Base-by-base conservation (phyloP, 1,140 invertebrate species). In the Neodiprion lecontei region DNA sequence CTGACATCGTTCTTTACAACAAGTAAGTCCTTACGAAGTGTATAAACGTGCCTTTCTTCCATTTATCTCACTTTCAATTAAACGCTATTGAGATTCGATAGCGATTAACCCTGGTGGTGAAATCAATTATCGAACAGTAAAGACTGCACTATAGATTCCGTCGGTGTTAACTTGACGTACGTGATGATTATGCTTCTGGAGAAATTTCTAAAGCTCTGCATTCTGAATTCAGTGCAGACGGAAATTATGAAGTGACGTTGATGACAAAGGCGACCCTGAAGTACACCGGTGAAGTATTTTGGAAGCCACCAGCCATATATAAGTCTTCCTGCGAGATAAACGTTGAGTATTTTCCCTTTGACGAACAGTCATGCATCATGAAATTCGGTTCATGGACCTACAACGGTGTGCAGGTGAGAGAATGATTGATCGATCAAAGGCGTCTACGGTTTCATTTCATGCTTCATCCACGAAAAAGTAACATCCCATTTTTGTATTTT, bases 281-380 rank as follows among this genome's bases (percentile, higher is more conserved):
- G 78, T 95, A 95, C 80, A 96, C 93, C 0, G 97, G 97, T 0
- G 95, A 97, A 86, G 96, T 98, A 12, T 92, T 94, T 69, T 99
- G 98, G 98, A 97, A 98, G 85, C 98, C 98, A 0, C 98, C 98
- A 1, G 98, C 98, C 0, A 99, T 99, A 88, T 99, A 99, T 89
- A 99, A 99, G 88, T 98, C 96, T 40, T 99, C 96, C 0, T 99
- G 98, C 83, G 95, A 97, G 86, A 98, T 98, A 77, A 95, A 96
- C 83, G 95, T 99, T 0, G 95, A 99, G 85, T 99, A 97, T 88
- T 99, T 98, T 84, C 96, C 96, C 0, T 98, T 97, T 82, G 96
- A 98, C 84, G 95, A 96, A 80, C 97, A 98, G 87, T 96, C 94
- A 70, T 98, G 97, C 85, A 92, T 95, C 77, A 97, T 99, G 95